phyloP scores from a whole-genome alignment of 2,113 vertebrate genomes.

The Clarias batrachus region DNA sequence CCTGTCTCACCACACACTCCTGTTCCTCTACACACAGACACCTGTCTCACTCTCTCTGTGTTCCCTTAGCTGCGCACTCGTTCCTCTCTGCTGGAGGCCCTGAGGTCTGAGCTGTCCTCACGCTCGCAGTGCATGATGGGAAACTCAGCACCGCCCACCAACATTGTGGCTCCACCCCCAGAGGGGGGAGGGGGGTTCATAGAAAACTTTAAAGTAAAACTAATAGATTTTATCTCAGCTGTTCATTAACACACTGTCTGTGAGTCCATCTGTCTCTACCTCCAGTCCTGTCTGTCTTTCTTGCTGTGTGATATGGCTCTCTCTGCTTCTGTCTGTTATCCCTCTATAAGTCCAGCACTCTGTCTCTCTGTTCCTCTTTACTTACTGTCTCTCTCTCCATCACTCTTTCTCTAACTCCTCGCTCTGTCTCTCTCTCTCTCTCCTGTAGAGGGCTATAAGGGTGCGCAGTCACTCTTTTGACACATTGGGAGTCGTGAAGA shows the following conservation, averaged over 20 bases:
- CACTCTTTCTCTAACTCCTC: too few species aligned
- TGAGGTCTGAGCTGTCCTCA: conserved; percentile 79
- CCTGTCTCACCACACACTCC: not conserved
- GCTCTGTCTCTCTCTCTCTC: conserved; percentile 32
- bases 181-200: conserved; percentile 86
- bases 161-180: conserved; percentile 56
- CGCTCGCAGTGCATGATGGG: conserved; percentile 85
- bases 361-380: not conserved
- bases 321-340: conserved; percentile 22
- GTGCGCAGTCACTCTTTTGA: conserved; percentile 88
- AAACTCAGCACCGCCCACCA: conserved; percentile 58
- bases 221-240: not conserved
- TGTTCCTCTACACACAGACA: not conserved
- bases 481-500: conserved; percentile 74
- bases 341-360: not conserved
- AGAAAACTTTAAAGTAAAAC: conserved; percentile 87
- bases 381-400: not conserved
- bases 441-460: conserved; percentile 81
- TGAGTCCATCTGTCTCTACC: not conserved
- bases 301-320: not conserved
- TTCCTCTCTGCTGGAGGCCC: conserved; percentile 81
- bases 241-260: not conserved
- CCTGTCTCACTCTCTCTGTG: not conserved
- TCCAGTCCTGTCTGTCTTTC: not conserved
- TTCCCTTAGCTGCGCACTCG: conserved; percentile 80